Base-by-base conservation (phyloP, 2,888 invertebrate species). In the Pseudococcus viburni region DNA sequence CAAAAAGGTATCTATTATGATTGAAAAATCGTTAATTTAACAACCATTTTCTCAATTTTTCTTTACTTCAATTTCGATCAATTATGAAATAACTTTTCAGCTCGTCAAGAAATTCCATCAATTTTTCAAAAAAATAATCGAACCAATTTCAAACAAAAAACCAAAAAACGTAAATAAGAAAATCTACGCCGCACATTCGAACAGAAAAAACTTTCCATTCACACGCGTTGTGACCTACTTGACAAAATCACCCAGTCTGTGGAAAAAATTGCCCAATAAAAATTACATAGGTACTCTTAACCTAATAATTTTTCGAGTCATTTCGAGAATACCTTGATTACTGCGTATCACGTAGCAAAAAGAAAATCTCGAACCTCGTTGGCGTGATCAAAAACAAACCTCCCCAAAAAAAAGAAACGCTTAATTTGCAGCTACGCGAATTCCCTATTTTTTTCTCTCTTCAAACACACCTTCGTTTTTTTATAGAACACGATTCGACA, bases 301-400 rank as follows among this genome's bases (percentile, higher is more conserved):
- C 33, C 73, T 73, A 73, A 73, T 73, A 73, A 73, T 73, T 73
- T 73, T 33, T 26, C 33, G 73, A 73, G 33, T 33, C 73, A 73
- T 73, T 73, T 73, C 73, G 6, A 73, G 17, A 73, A 73, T 33
- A 33, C 73, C 5, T 73, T 73, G 73, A 73, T 73, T 73, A 73
- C 73, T 17, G 33, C 73, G 73, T 73, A 73, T 73, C 73, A 73
- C 73, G 73, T 73, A 73, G 73, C 64, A 64, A 64, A 64, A 64
- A 22, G 19, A 22, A 64, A 64, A 64, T 64, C 64, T 64, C 64
- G 11, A 64, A 22, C 64, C 64, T 64, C 8, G 64, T 64, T 64
- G 64, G 64, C 64, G 64, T 64, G 64, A 64, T 64, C 64, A 64
- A 64, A 64, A 64, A 64, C 64, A 64, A 64, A 22, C 64, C 64